phyloP scores from a whole-genome alignment of 2,797 vertebrate species.

The Hirundo rustica region DNA sequence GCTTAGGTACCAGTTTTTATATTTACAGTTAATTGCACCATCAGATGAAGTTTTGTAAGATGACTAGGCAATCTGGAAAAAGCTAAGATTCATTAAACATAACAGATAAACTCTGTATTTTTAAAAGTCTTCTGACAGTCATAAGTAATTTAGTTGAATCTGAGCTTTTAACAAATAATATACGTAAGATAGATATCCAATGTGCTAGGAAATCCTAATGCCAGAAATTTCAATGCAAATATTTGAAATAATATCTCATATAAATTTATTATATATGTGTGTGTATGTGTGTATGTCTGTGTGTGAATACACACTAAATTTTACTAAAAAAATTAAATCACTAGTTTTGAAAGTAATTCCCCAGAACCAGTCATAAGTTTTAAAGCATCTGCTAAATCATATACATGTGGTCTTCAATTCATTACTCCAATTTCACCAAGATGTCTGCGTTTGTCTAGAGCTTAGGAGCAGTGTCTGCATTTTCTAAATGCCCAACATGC shows the following conservation, averaged over 20 bases:
- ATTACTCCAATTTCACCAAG: background rate
- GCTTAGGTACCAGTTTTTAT: background rate
- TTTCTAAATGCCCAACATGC: conserved; percentile 27
- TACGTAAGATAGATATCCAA: background rate
- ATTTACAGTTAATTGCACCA: background rate
- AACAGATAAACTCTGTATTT: background rate
- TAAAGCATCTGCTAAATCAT: background rate
- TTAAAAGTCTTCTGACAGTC: background rate
- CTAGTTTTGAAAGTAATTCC: background rate
- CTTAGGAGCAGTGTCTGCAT: conserved; percentile 35
- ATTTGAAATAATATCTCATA: background rate
- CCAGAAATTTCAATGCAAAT: background rate
- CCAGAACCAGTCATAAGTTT: background rate
- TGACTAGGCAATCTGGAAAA: background rate
- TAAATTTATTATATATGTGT: background rate
- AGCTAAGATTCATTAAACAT: background rate
- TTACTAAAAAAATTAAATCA: background rate
- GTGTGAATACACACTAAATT: background rate
- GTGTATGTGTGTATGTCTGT: no score
- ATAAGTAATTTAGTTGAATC: background rate
- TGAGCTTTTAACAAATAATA: background rate
- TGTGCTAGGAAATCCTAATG: background rate
- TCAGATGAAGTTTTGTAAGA: background rate
- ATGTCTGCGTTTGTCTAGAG: conserved; percentile 22
- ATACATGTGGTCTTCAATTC: background rate